Evolutionary conservation across 2,888 invertebrate species (phyloP), one percentile per base, ranked within the genome.

Genomic region (Coleophora flavipennella): DNA sequence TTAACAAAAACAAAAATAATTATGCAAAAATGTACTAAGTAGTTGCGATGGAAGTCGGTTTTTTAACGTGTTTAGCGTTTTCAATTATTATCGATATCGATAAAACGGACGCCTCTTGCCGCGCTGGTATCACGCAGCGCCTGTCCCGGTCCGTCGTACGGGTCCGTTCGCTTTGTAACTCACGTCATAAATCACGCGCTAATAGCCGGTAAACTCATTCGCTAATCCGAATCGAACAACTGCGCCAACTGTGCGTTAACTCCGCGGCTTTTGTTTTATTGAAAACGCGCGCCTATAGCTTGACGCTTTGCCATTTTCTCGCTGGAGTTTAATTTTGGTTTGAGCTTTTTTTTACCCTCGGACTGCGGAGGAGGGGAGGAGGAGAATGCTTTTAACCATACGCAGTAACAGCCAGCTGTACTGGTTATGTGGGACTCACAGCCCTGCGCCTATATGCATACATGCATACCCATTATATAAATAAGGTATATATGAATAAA

Each of bases 201-300:
- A 83, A 81, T 80, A 79, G 79, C 73, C 73, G 67, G 73, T 74
- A 76, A 78, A 76, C 70, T 74, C 75, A 76, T 76, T 78, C 76
- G 81, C 81, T 80, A 81, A 83, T 81, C 78, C 75, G 71, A 72
- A 63, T 64, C 69, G 59, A 72, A 73, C 67, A 58, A 38, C 38
- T 38, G 38, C 50, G 49, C 50, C 51, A 51, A 48, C 50, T 54
- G 57, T 55, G 49, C 57, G 55, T 43, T 38, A 35, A 31, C 45
- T 3, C 20, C 6, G 20, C 20, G 20, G 20, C 20, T 20, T 20
- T 20, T 20, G 20, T 20, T 20, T 20, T 20, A 20, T 20, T 20
- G 20, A 20, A 20, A 20, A 20, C 6, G 20, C 20, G 20, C 20
- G 46, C 48, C 46, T 8, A 13, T 29, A 39, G 36, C 42, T 48